A percentile compares a stretch with the other conserved stretches of the same genome.
These are phyloP conservation scores for Rousettus madagascariensis DNA, from an alignment of 2,797 vertebrate genomes.

Conservation along the genomic window DNA sequence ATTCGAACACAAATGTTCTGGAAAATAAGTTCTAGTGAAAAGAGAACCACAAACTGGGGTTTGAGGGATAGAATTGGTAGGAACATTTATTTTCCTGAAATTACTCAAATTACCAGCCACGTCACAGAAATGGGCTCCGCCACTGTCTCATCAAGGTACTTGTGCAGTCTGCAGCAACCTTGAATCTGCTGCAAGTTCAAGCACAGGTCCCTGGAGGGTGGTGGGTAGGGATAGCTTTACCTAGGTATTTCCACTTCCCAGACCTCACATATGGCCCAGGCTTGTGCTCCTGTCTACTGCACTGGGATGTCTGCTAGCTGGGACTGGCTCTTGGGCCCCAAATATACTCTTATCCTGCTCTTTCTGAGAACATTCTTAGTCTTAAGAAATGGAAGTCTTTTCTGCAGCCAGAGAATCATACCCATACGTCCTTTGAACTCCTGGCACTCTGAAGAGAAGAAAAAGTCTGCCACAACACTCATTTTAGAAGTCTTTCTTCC, in stretches of 20 bases:
- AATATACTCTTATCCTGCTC: neutral
- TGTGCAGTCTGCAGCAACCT: too few relatives aligned
- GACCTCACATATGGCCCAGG: neutral
- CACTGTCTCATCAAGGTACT: neutral
- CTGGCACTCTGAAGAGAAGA: neutral
- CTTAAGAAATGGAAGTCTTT: neutral
- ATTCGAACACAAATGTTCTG: neutral
- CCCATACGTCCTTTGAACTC: constrained; percentile 33
- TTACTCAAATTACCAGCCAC: neutral
- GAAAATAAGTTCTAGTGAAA: neutral
- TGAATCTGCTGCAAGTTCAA: neutral
- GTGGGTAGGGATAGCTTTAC: neutral
- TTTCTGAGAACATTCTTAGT: constrained; percentile 7
- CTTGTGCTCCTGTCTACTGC: neutral
- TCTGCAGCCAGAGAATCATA: neutral
- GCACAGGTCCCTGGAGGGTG: neutral
- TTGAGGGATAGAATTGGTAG: neutral
- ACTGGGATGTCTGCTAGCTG: too few relatives aligned
- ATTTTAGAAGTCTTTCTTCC: neutral
- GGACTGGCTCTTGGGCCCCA: neutral
- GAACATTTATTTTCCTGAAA: neutral
- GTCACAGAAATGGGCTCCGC: neutral
- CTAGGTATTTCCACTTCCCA: neutral
- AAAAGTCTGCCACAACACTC: neutral
- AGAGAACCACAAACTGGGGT: neutral